These are phyloP conservation scores for Eulemur mongoz DNA, from an alignment of 2,797 vertebrate species.

Conservation along the genomic window DNA sequence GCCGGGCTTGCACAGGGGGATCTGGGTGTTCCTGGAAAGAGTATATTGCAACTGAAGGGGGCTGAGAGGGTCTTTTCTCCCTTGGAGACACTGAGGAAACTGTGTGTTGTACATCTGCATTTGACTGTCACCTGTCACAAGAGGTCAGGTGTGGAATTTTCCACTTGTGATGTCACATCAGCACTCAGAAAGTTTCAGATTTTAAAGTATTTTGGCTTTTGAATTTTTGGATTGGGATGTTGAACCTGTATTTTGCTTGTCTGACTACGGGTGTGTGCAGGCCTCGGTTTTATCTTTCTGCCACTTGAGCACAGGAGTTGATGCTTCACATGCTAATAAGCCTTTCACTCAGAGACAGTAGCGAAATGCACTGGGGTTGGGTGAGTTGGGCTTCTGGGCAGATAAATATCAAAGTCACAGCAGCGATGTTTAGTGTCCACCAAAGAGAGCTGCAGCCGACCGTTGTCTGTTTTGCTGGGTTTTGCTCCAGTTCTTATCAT, in stretches of 20 bases:
- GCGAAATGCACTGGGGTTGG: accelerated
- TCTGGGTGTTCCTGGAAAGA: not conserved
- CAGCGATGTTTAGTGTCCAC: not conserved
- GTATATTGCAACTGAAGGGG: not conserved
- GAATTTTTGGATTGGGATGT: not conserved
- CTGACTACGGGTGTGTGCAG: not conserved
- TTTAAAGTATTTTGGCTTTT: not conserved
- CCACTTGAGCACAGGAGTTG: not conserved
- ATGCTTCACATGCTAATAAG: not conserved
- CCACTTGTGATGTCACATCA: not conserved
- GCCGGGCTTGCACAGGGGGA: not conserved
- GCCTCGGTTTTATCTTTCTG: not conserved
- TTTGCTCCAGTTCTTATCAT: not conserved
- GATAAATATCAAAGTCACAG: not conserved
- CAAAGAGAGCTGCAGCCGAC: not conserved
- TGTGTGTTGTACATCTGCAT: not conserved
- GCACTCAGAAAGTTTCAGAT: not conserved
- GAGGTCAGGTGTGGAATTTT: not conserved
- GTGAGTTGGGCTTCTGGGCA: not conserved
- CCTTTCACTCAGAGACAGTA: not conserved
- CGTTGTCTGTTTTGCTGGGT: not conserved
- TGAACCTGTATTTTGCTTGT: not conserved
- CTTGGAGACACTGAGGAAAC: not conserved
- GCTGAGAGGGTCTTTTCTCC: not conserved
- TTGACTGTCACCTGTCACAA: not conserved